Base-by-base conservation (phyloP, 2,888 invertebrate species). In the Oligia latruncula region DNA sequence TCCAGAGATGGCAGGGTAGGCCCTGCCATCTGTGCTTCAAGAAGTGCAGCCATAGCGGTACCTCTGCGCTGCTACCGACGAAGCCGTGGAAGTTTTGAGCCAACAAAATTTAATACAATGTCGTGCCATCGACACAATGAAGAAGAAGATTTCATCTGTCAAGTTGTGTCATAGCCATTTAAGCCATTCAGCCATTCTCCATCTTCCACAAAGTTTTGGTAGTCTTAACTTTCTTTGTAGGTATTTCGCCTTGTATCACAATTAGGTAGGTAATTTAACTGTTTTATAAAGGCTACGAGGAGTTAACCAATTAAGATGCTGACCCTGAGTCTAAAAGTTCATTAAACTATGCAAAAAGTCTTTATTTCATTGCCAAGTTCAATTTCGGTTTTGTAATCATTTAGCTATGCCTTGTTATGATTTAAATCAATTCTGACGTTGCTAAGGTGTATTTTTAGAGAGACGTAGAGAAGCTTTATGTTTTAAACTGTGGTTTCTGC, bases 281-380 rank as follows among this genome's bases (percentile, higher is more conserved):
- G 17, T 64, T 29, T 2, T 6, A 3, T 8, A 35, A 8, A 35
- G 8, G 1, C 64, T 62, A 5, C 29, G 15, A 2, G n/a, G 1
- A 13, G 0, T n/a, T n/a, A 60, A n/a, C n/a, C 62, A 65, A 81
- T 43, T 66, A 43, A 40, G 4, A n/a, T 52, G 75, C 60, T 40
- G 17, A 43, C 17, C 49, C 11, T 58, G 52, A 62, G 5, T 20
- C 1, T 60, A 29, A 52, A 29, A 85, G 80, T 74, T 83, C 71
- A 83, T 11, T 66, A 66, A 85, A 82, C 86, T 78, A 62, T 60
- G 23, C 35, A 68, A 62, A 49, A 64, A 46, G 46, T 58, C 70
- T 49, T 17, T 8, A 58, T 29, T 66, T 79, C 74, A 72, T 29
- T 83, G 79, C 74, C 74, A 76, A 79, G 83, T 62, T 71, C 67